These are phyloP conservation scores for Horisme vitalbata DNA, from an alignment of 2,888 invertebrate genomes.

Conservation along the genomic window DNA sequence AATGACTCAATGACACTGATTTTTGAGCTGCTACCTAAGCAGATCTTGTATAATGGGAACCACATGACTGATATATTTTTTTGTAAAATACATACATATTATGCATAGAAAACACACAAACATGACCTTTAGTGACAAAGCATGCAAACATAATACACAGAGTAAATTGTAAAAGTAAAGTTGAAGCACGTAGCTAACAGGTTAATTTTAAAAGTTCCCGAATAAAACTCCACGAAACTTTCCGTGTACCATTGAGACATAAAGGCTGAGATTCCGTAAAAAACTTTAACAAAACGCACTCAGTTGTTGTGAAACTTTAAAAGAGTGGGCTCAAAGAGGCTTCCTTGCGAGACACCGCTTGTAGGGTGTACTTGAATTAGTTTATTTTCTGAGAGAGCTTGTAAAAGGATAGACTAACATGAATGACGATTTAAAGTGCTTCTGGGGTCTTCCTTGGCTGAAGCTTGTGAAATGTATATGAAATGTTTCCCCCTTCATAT, in stretches of 20 bases:
- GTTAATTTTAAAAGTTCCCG: slow-evolving; percentile 56
- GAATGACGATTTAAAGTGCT: no score
- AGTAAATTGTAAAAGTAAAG: background rate
- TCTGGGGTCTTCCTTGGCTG: no score
- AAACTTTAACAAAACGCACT: slow-evolving; percentile 39
- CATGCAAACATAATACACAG: background rate
- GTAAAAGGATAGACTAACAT: no score
- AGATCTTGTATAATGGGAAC: no score
- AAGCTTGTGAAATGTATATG: no score
- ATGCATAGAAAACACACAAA: no score
- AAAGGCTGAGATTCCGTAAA: slow-evolving; percentile 48
- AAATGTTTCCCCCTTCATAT: no score
- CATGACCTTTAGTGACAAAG: background rate
- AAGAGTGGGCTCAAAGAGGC: slow-evolving; percentile 30
- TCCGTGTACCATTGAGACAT: slow-evolving; percentile 49
- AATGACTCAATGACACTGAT: no score
- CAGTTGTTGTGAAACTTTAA: slow-evolving; percentile 27
- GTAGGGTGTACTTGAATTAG: background rate
- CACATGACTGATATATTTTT: no score
- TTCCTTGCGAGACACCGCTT: slow-evolving; percentile 26
- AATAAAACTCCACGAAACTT: slow-evolving; percentile 41
- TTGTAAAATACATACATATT: no score
- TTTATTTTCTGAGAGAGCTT: no score
- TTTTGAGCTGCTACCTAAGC: no score
- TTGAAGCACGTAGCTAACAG: slow-evolving; percentile 39